Evolutionary conservation across 2,888 invertebrate genomes (phyloP).

Genomic region (Ommatoiulus sabulosus): DNA sequence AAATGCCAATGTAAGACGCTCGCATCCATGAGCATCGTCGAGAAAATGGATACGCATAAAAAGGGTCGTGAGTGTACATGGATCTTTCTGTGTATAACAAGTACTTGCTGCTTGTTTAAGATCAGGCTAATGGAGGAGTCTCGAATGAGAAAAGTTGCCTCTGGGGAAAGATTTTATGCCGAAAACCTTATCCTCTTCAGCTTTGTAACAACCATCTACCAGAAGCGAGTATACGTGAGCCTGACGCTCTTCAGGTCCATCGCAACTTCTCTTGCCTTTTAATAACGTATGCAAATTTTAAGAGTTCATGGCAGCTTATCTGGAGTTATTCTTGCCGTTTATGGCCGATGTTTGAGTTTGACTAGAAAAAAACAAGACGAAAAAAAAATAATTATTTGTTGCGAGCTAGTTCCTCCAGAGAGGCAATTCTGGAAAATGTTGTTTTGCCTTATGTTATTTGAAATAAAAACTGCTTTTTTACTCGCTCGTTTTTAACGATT

Average conservation of each 20-base stretch:
- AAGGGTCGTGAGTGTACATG: conserved; percentile 14
- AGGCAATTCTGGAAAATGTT: not conserved
- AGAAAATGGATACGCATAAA: conserved; percentile 16
- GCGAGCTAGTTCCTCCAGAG: not conserved
- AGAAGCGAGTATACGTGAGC: not conserved
- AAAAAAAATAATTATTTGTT: conserved; percentile 25
- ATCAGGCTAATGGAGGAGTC: conserved; percentile 12
- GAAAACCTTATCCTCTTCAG: not conserved
- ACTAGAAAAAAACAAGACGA: not conserved
- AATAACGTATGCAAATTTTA: conserved; percentile 20
- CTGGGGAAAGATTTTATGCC: conserved; percentile 16
- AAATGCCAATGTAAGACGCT: not conserved
- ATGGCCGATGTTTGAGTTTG: not conserved
- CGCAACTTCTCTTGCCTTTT: not conserved
- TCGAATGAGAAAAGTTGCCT: conserved; percentile 34
- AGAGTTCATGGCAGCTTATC: not conserved
- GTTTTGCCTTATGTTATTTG: not conserved
- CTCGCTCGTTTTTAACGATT: not conserved
- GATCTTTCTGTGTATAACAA: conserved; percentile 27
- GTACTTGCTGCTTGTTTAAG: conserved; percentile 34
- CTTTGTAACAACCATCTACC: not conserved
- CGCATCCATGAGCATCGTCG: not conserved
- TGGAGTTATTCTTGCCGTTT: not conserved
- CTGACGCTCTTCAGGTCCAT: not conserved
- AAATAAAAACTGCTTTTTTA: not conserved